Base-by-base conservation (phyloP, 2,888 invertebrate genomes). In the Carcina quercana region DNA sequence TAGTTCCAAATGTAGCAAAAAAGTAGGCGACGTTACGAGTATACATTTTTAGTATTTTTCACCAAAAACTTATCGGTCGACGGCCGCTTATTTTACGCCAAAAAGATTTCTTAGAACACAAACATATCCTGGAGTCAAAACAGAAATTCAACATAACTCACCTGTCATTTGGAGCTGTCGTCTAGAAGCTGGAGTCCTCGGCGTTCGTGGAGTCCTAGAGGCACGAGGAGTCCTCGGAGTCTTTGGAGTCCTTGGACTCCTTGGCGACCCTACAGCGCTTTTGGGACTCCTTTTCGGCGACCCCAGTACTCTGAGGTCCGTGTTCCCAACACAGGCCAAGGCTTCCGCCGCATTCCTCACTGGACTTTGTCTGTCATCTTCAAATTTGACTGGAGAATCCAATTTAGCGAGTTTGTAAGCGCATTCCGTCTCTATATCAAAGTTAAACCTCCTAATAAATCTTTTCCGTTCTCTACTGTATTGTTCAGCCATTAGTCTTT, bases 361-460 rank as follows among this genome's bases (percentile, higher is more conserved):
- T 1, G 80, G 75, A 50, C 74, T 75, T 37, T 78, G 71, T 31
- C 73, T 75, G 42, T 79, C 71, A 30, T 76, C 78, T 32, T 74
- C 80, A 47, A 83, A 80, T 43, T 79, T 80, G 31, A 80, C 79
- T 4, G 82, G 79, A 10, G 83, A 79, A 36, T 83, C 82, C 42
- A 82, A 50, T 40, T 72, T 76, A 5, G 66, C 58, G 12, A 69
- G 58, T 42, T 74, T 79, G 30, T 69, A 74, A 1, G 69, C 53
- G 37, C 76, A 70, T 50, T 84, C 75, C 32, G 80, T 76, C 34
- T 84, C 80, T 15, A 87, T 67, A 47, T 89, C 87, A 32, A 89
- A 85, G 47, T 88, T 88, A 61, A 88, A 89, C 47, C 87, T 71
- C 37, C 79, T 76, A 32, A 85, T 82, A 51, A 89, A 88, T 32